A percentile compares a stretch with the other conserved stretches of the same genome.
Conservation (phyloP, 2,797 vertebrate genomes). For the Notolabrus celidotus region DNA sequence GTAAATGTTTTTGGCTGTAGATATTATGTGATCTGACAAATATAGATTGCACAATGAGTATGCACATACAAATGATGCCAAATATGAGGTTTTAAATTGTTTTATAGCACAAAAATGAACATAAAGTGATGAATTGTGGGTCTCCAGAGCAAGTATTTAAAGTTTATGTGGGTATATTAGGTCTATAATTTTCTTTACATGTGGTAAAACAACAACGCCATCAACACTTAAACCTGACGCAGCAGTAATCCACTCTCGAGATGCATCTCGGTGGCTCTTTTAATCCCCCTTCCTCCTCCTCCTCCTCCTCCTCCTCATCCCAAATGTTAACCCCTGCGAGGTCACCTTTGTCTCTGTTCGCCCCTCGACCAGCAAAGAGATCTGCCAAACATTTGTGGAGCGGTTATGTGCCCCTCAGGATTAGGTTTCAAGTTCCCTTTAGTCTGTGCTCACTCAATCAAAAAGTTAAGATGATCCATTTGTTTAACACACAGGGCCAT, state of each 20-base stretch:
- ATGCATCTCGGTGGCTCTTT: constrained; percentile 56
- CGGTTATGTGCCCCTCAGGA: constrained; percentile 83
- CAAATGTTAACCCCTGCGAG: constrained; percentile 75
- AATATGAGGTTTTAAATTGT: not conserved
- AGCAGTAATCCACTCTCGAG: constrained; percentile 67
- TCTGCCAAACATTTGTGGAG: constrained; percentile 85
- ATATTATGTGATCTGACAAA: no score
- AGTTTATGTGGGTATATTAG: not conserved
- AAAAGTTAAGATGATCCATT: constrained; percentile 90
- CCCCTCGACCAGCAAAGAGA: constrained; percentile 79
- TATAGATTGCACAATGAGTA: not conserved
- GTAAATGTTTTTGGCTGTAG: no score
- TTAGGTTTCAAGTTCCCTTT: constrained; percentile 88
- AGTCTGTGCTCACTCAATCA: constrained; percentile 89
- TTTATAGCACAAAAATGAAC: not conserved
- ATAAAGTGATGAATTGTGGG: not conserved
- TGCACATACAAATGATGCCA: not conserved
- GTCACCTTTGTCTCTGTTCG: constrained; percentile 83
- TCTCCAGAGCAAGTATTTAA: constrained; percentile 4
- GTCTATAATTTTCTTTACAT: constrained; percentile 13
- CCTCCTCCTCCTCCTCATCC: constrained; percentile 29
- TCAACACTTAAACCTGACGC: constrained; percentile 60
- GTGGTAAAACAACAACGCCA: constrained; percentile 50
- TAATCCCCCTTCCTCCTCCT: constrained; percentile 24
- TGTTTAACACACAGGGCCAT: constrained; percentile 88